phyloP scores from a whole-genome alignment of 2,797 vertebrate species.

The Dromococcyx pavoninus region DNA sequence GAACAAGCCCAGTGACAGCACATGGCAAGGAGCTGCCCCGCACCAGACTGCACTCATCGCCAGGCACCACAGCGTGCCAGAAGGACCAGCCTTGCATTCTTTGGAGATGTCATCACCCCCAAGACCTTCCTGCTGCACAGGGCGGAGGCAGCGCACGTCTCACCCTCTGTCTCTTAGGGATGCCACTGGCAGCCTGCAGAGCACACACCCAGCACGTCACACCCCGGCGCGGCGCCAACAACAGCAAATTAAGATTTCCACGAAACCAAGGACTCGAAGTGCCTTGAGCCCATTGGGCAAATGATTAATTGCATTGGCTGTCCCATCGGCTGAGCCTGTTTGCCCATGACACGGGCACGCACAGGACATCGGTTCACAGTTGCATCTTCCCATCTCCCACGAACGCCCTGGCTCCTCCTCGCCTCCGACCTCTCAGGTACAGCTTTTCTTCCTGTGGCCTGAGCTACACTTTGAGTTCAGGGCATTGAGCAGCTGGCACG shows the following conservation, averaged over 20 bases:
- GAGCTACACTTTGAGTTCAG: background rate
- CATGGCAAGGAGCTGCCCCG: accelerated
- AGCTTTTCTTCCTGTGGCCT: background rate
- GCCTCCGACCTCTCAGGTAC: background rate
- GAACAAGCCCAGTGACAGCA: background rate
- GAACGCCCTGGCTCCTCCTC: background rate
- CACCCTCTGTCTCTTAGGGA: accelerated
- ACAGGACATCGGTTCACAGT: accelerated
- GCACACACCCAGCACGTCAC: background rate
- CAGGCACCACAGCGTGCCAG: accelerated
- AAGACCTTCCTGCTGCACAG: background rate
- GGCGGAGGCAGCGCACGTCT: accelerated
- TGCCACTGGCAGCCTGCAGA: background rate
- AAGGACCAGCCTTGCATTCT: background rate
- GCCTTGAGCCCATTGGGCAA: accelerated
- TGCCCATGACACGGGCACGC: accelerated
- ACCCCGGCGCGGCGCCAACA: accelerated
- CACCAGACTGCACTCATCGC: accelerated
- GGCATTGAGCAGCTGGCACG: background rate
- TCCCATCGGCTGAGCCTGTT: background rate
- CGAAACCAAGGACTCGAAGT: accelerated
- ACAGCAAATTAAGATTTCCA: background rate
- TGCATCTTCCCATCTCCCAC: accelerated
- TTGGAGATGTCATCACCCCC: background rate
- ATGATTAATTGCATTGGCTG: accelerated